A percentile compares a stretch with the other conserved stretches of the same genome.
Evolutionary conservation across 1,140 invertebrate genomes (phyloP).

Genomic region (Limonius californicus): DNA sequence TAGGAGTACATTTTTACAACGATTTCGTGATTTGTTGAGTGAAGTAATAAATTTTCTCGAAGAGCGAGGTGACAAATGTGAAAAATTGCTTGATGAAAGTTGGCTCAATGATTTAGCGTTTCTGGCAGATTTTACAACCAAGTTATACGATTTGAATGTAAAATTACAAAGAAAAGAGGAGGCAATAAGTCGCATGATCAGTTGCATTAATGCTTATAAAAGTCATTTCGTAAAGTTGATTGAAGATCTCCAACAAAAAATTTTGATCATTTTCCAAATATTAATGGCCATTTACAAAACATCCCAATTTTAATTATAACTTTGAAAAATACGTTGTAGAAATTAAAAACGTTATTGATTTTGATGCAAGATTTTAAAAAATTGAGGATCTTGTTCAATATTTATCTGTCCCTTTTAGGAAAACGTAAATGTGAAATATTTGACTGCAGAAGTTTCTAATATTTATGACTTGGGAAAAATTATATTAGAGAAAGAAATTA

Average conservation of each 20-base stretch:
- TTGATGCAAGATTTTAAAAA: background rate
- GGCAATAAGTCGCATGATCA: conserved; percentile 30
- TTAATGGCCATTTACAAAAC: conserved; percentile 22
- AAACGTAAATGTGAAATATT: conserved; percentile 12
- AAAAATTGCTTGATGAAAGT: conserved; percentile 33
- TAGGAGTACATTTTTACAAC: conserved; percentile 36
- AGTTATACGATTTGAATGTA: conserved; percentile 38
- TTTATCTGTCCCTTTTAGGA: conserved; percentile 35
- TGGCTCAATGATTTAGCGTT: conserved; percentile 33
- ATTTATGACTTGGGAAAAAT: background rate
- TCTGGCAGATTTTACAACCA: conserved; percentile 32
- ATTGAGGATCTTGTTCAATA: conserved; percentile 8
- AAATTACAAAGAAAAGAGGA: conserved; percentile 31
- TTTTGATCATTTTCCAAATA: conserved; percentile 19
- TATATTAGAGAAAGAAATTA: background rate
- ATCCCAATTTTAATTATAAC: conserved; percentile 24
- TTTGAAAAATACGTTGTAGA: conserved; percentile 19
- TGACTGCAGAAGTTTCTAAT: background rate
- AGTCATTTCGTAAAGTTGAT: background rate
- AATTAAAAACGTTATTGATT: conserved; percentile 19
- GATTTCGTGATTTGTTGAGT: conserved; percentile 35
- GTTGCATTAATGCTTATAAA: conserved; percentile 16
- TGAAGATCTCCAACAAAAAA: conserved; percentile 29
- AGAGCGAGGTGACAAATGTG: conserved; percentile 29
- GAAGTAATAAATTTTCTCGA: conserved; percentile 40